phyloP scores from a whole-genome alignment of 2,888 invertebrate species.

The Theodoxus fluviatilis region DNA sequence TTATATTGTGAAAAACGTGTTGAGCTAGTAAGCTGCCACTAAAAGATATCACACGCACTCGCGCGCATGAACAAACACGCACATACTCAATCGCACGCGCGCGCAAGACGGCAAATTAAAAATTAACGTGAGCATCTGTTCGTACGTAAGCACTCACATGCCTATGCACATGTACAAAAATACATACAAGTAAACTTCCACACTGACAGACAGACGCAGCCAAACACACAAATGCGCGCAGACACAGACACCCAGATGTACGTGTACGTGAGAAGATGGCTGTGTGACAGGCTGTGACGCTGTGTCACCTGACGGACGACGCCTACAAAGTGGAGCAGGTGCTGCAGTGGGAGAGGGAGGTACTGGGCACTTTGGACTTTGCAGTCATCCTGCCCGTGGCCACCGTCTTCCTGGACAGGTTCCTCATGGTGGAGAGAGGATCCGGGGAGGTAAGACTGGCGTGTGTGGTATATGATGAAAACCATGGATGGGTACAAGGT shows the following conservation, averaged over 20 bases:
- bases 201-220: neutral
- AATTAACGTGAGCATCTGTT: too few species aligned
- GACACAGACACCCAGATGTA: too few species aligned
- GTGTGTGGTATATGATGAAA: too few species aligned
- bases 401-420: slow-evolving; percentile 47
- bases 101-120: too few species aligned
- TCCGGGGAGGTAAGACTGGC: slow-evolving; percentile 33
- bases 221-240: neutral
- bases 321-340: slow-evolving; percentile 47
- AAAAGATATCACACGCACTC: too few species aligned
- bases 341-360: slow-evolving; percentile 41
- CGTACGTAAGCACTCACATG: too few species aligned
- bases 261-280: too few species aligned
- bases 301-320: slow-evolving; percentile 54
- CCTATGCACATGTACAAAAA: neutral
- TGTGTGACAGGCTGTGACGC: slow-evolving; percentile 38
- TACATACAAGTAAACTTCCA: neutral
- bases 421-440: slow-evolving; percentile 39
- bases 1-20: too few species aligned
- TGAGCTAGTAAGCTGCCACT: too few species aligned
- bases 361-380: slow-evolving; percentile 44
- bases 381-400: slow-evolving; percentile 47
- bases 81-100: too few species aligned
- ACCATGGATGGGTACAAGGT: neutral
- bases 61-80: too few species aligned